Evolutionary conservation across 2,888 invertebrate species (phyloP), one percentile per base, ranked within the genome.

Genomic region (Girardia tigrina): DNA sequence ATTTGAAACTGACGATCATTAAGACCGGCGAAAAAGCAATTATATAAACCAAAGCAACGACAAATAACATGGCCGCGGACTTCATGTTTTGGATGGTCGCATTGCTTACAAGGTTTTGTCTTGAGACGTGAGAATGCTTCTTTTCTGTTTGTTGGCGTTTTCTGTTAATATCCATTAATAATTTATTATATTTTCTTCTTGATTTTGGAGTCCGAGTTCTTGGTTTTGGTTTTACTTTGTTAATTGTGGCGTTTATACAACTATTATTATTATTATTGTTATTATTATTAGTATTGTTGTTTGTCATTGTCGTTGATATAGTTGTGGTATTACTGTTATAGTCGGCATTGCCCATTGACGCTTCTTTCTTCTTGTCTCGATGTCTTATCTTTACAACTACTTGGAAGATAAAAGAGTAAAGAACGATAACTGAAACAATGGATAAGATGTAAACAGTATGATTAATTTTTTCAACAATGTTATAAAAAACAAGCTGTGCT

Each of bases 21-120:
- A 83, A 78, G 8, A 82, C 81, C 0, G 83, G 83, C 27, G 82
- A 76, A 77, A 82, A 83, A 2, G 83, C 81, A 23, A 83, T 78
- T 20, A 83, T 79, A 76, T 83, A 83, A 42, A 83, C 82, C 6
- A 82, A 77, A 0, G 83, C 82, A 0, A 83, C 83, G 2, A 83
- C 82, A 78, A 83, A 83, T 77, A 83, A 77, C 83, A 83, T 83
- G 26, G 80, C 80, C 4, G 83, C 83, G 12, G 83, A 83, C 73
- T 82, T 81, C 29, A 83, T 80, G 77, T 83, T 83, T 28, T 80
- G 80, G 72, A 80, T 56, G 6, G 56, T 56, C 20, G 23, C 56
- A n/a, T 56, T 56, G 23, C 56, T 56, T 2, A 56, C 56, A 6
- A 56, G n/a, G n/a, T 56, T 56, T 16, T 56, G 56, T 56, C 56